phyloP scores from a whole-genome alignment of 2,113 vertebrate species.

The Pseudolaguvia tuberculata region DNA sequence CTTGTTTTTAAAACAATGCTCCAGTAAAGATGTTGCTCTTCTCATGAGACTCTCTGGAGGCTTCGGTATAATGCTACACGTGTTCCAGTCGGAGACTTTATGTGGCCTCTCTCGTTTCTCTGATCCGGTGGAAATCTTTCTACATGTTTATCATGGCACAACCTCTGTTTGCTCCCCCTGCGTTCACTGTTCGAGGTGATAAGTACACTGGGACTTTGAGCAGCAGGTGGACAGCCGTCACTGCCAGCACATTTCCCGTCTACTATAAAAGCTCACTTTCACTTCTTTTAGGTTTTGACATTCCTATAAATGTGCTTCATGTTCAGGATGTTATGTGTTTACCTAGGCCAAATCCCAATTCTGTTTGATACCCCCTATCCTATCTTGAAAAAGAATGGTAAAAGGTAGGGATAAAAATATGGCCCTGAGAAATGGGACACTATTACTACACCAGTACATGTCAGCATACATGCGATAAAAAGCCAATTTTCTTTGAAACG shows the following conservation, averaged over 20 bases:
- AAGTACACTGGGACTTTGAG: slow-evolving; percentile 68
- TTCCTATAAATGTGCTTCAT: not conserved
- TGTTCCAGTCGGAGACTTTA: slow-evolving; percentile 1
- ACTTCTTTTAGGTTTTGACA: not conserved
- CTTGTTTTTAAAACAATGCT: not conserved
- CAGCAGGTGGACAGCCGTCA: slow-evolving; percentile 66
- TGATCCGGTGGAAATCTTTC: slow-evolving; percentile 52
- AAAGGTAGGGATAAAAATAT: too few relatives aligned
- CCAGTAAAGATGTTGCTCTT: not conserved
- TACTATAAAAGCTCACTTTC: slow-evolving; percentile 16
- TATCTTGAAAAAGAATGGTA: too few relatives aligned
- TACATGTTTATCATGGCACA: slow-evolving; percentile 50
- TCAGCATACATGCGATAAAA: too few relatives aligned
- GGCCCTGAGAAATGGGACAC: too few relatives aligned
- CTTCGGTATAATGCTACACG: not conserved
- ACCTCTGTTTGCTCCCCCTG: slow-evolving; percentile 50
- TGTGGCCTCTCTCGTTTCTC: slow-evolving; percentile 25
- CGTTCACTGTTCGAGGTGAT: slow-evolving; percentile 49
- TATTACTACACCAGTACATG: too few relatives aligned
- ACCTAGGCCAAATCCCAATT: not conserved
- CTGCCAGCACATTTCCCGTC: slow-evolving; percentile 36
- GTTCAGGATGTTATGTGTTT: not conserved
- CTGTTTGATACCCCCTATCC: too few relatives aligned
- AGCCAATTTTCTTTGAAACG: too few relatives aligned
- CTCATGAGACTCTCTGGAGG: not conserved